Evolutionary conservation across 2,888 invertebrate genomes (phyloP).

Genomic region (Creontiades dilutus): DNA sequence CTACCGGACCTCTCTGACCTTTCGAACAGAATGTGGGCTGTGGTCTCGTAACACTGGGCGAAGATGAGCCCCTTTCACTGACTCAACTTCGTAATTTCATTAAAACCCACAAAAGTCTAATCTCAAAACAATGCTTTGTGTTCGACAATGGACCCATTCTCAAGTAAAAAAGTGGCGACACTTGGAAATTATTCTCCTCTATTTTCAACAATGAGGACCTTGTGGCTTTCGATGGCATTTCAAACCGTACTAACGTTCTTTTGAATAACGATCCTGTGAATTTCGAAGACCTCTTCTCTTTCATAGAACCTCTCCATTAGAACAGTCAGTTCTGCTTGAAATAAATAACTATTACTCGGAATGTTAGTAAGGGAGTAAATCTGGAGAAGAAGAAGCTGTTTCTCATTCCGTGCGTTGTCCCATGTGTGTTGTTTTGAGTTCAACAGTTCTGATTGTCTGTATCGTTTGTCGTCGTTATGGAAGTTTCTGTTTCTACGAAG

Average conservation of each 20-base stretch:
- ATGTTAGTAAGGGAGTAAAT: too few species aligned
- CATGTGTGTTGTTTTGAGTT: too few species aligned
- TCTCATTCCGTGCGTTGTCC: too few species aligned
- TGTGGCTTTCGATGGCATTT: background rate
- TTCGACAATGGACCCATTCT: background rate
- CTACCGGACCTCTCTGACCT: background rate
- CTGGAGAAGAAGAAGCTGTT: too few species aligned
- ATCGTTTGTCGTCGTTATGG: too few species aligned
- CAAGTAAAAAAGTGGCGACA: background rate
- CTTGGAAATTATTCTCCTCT: background rate
- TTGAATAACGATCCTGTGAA: background rate
- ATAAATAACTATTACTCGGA: too few species aligned
- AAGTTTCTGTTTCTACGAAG: too few species aligned
- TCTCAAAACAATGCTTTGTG: constrained; percentile 1
- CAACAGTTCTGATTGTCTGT: too few species aligned
- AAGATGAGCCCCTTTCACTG: constrained; percentile 30
- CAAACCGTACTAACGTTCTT: background rate
- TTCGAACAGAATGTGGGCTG: constrained; percentile 22
- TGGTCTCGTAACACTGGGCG: background rate
- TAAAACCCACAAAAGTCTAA: background rate
- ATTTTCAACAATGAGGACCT: background rate
- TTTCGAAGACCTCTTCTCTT: too few species aligned
- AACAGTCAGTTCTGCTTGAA: too few species aligned
- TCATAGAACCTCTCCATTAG: too few species aligned
- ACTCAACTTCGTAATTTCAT: constrained; percentile 24